Evolutionary conservation across 2,113 vertebrate genomes (phyloP).

Genomic region (Tupaia chinensis): DNA sequence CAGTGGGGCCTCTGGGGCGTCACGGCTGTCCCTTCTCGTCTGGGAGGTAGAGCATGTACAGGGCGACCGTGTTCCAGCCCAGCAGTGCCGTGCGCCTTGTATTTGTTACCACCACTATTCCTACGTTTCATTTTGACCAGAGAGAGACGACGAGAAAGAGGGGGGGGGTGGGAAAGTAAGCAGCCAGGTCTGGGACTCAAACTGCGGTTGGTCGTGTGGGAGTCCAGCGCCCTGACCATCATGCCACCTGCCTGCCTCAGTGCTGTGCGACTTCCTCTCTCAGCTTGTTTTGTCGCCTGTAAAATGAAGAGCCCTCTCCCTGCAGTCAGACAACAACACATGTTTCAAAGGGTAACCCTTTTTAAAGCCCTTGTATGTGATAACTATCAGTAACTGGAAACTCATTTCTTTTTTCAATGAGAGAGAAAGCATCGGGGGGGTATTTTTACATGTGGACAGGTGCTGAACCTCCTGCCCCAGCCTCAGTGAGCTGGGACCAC

Average conservation of each 20-base stretch:
- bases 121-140: too few relatives aligned
- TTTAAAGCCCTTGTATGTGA: constrained; percentile 5
- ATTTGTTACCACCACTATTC: too few relatives aligned
- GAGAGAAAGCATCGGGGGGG: too few relatives aligned
- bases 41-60: neutral
- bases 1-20: neutral
- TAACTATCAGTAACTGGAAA: neutral
- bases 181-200: too few relatives aligned
- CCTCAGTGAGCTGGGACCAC: too few relatives aligned
- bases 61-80: neutral
- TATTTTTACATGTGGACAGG: too few relatives aligned
- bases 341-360: constrained; percentile 7
- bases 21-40: neutral
- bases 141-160: too few relatives aligned
- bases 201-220: too few relatives aligned
- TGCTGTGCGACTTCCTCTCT: neutral
- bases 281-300: neutral
- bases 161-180: too few relatives aligned
- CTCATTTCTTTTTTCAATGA: neutral
- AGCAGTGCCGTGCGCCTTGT: neutral
- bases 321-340: neutral
- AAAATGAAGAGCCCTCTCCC: neutral
- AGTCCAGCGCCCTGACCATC: too few relatives aligned
- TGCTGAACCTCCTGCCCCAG: too few relatives aligned
- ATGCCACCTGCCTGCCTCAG: too few relatives aligned